Percentiles rank a stretch among this genome's conserved stretches.
These are phyloP conservation scores for Cenopis cana DNA, from an alignment of 2,888 invertebrate genomes.

Conservation along the genomic window DNA sequence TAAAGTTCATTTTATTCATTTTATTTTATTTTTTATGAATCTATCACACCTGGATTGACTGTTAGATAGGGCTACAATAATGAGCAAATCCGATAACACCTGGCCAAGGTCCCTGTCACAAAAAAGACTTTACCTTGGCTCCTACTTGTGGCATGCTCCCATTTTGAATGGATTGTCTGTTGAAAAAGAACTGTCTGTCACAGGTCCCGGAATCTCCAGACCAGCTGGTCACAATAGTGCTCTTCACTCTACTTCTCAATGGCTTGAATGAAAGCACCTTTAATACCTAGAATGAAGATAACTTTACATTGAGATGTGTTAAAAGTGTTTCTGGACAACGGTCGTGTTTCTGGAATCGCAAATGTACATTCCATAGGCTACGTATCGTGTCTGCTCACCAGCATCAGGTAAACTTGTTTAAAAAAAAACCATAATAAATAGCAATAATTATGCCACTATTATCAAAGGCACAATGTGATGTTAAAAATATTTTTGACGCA, in stretches of 20 bases:
- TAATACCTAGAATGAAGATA: constrained; percentile 76
- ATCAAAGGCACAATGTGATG: too few species aligned
- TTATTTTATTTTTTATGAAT: too few species aligned
- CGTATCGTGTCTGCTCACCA: too few species aligned
- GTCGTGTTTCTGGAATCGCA: too few species aligned
- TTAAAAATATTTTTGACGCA: too few species aligned
- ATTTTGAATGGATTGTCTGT: constrained; percentile 80
- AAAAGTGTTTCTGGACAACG: too few species aligned
- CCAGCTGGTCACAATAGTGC: constrained; percentile 79
- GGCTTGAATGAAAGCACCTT: constrained; percentile 86
- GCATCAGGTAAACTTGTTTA: too few species aligned
- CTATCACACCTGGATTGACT: background rate
- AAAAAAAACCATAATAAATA: too few species aligned
- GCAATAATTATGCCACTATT: too few species aligned
- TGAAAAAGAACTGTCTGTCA: constrained; percentile 85
- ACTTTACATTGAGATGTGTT: background rate
- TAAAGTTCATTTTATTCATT: too few species aligned
- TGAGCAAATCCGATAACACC: background rate
- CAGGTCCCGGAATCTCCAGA: constrained; percentile 82
- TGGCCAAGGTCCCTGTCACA: background rate
- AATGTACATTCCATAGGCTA: too few species aligned
- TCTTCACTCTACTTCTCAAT: constrained; percentile 82
- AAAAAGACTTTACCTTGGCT: constrained; percentile 80
- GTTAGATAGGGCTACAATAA: background rate
- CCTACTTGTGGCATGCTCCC: constrained; percentile 84